Conservation (phyloP, 2,888 invertebrate species). For the Eupithecia exiguata region DNA sequence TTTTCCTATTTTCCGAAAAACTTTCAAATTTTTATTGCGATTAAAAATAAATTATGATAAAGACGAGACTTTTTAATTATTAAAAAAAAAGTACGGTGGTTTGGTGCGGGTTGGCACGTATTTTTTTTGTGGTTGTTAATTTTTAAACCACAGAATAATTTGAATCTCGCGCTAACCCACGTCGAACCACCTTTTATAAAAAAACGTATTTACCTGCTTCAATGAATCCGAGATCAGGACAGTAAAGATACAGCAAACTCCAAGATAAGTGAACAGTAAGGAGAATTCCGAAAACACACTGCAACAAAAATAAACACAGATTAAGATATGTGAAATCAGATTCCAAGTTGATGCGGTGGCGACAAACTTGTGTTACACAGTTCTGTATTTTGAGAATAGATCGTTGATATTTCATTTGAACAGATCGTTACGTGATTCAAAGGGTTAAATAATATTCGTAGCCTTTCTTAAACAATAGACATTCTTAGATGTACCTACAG, state of each 20-base stretch:
- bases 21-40: no score
- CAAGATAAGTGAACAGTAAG: conserved; percentile 87
- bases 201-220: conserved; percentile 86
- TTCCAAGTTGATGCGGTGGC: not conserved
- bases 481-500: not conserved
- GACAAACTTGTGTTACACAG: not conserved
- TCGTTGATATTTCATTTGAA: not conserved
- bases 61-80: no score
- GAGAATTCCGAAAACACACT: conserved; percentile 85
- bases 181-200: no score
- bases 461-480: not conserved
- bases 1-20: no score
- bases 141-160: no score
- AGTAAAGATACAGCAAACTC: conserved; percentile 90
- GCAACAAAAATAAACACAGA: conserved; percentile 37
- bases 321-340: not conserved
- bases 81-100: no score
- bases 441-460: no score
- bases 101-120: no score
- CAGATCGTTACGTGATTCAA: no score
- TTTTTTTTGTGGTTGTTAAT: no score
- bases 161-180: no score
- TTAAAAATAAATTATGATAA: no score
- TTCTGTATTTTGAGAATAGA: not conserved
- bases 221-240: conserved; percentile 88